These are phyloP conservation scores for Mus spretus DNA, from an alignment of 2,797 vertebrate species.

Conservation along the genomic window DNA sequence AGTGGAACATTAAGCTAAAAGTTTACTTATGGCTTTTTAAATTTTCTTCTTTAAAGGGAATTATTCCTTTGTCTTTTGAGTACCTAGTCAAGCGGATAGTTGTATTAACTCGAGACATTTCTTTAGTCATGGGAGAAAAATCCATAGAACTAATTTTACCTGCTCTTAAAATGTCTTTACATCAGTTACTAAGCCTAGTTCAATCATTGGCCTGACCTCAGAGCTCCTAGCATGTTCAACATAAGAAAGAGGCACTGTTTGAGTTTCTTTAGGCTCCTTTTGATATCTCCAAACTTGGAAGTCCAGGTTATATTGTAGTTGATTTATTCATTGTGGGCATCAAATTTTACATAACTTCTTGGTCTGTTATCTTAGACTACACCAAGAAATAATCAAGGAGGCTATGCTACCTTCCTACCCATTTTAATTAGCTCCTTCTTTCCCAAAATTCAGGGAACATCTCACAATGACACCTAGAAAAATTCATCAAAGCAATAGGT, in stretches of 20 bases:
- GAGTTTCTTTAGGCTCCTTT: conserved; percentile 11
- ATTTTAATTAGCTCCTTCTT: conserved; percentile 41
- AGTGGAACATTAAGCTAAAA: neutral
- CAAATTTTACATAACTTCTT: neutral
- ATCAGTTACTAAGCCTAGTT: neutral
- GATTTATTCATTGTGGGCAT: neutral
- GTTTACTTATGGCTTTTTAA: neutral
- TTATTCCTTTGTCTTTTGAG: conserved; percentile 23
- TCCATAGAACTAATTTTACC: neutral
- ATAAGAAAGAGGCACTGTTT: neutral
- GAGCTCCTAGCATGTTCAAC: neutral
- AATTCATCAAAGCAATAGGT: conserved; percentile 11
- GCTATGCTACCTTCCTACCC: neutral
- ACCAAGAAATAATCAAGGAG: neutral
- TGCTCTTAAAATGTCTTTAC: neutral
- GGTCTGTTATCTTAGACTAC: neutral
- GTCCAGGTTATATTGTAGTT: neutral
- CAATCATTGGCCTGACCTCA: neutral
- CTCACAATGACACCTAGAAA: neutral
- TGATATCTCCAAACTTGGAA: neutral
- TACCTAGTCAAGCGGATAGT: neutral
- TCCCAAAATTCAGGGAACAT: neutral
- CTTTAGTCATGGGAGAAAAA: conserved; percentile 27
- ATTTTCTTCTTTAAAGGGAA: neutral
- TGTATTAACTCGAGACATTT: conserved; percentile 13